Conservation (phyloP, 2,888 invertebrate species). For the Hirudinaria manillensis region DNA sequence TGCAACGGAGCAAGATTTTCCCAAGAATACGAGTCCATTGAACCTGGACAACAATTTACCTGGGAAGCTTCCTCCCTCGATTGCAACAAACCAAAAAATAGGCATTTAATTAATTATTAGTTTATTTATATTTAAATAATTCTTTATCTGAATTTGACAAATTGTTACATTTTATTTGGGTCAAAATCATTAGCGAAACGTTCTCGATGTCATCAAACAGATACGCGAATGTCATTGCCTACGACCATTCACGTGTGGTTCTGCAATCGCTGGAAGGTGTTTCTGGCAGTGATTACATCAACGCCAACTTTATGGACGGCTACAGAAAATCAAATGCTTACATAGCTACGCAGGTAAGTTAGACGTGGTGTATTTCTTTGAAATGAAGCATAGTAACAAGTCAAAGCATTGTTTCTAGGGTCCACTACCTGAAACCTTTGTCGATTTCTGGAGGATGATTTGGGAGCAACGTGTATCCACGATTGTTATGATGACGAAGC, state of each 20-base stretch:
- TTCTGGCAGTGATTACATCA: conserved; percentile 92
- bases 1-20: conserved; percentile 95
- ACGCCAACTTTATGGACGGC: conserved; percentile 98
- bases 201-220: neutral
- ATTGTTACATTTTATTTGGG: neutral
- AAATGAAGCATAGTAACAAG: neutral
- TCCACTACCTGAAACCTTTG: conserved; percentile 91
- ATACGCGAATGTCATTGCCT: conserved; percentile 97
- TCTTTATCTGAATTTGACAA: neutral
- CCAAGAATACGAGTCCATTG: conserved; percentile 94
- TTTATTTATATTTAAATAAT: neutral
- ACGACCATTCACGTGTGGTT: conserved; percentile 73
- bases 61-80: conserved; percentile 99
- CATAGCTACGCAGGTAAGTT: conserved; percentile 75
- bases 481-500: conserved; percentile 98
- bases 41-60: conserved; percentile 97
- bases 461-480: conserved; percentile 92
- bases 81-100: conserved; percentile 94
- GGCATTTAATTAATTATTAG: conserved; percentile 50
- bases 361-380: neutral
- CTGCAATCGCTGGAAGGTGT: conserved; percentile 67
- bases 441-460: conserved; percentile 98
- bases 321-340: conserved; percentile 97
- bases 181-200: neutral
- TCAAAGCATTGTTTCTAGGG: conserved; percentile 63